Evolutionary conservation across 1,140 invertebrate species (phyloP).

Genomic region (Leucophenga varia): DNA sequence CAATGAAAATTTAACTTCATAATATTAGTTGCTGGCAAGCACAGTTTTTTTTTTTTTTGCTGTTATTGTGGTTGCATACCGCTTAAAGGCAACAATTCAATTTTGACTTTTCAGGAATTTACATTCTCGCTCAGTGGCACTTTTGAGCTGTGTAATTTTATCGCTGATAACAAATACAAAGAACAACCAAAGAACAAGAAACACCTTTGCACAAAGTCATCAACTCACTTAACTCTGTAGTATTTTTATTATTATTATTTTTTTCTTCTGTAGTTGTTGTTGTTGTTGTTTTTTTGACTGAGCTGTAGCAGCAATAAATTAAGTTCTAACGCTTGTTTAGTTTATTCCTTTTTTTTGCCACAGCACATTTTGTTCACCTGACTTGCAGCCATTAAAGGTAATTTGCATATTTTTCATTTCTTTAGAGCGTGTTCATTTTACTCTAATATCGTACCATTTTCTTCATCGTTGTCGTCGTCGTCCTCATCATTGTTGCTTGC

Average conservation of each 20-base stretch:
- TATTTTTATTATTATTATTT: not conserved
- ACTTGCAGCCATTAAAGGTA: slow-evolving; percentile 17
- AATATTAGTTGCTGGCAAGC: not conserved
- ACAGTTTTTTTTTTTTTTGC: too few species aligned
- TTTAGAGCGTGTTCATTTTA: not conserved
- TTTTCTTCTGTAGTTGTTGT: not conserved
- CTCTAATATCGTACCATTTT: too few species aligned
- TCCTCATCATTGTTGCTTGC: not conserved
- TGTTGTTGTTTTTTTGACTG: not conserved
- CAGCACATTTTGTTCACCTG: slow-evolving; percentile 6
- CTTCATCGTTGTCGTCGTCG: too few species aligned
- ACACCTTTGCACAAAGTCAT: too few species aligned
- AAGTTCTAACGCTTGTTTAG: not conserved
- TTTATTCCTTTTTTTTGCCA: not conserved
- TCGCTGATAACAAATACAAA: not conserved
- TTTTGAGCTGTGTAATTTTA: not conserved
- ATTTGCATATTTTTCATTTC: slow-evolving; percentile 20
- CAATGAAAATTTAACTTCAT: not conserved
- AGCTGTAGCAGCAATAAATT: not conserved
- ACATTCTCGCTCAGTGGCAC: not conserved
- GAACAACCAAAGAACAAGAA: too few species aligned
- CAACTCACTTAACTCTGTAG: not conserved
- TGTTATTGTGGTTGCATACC: not conserved
- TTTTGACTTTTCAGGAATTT: not conserved
- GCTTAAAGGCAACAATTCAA: not conserved